These are phyloP conservation scores for Ceyx erithaca DNA, from an alignment of 2,797 vertebrate genomes.

Conservation along the genomic window DNA sequence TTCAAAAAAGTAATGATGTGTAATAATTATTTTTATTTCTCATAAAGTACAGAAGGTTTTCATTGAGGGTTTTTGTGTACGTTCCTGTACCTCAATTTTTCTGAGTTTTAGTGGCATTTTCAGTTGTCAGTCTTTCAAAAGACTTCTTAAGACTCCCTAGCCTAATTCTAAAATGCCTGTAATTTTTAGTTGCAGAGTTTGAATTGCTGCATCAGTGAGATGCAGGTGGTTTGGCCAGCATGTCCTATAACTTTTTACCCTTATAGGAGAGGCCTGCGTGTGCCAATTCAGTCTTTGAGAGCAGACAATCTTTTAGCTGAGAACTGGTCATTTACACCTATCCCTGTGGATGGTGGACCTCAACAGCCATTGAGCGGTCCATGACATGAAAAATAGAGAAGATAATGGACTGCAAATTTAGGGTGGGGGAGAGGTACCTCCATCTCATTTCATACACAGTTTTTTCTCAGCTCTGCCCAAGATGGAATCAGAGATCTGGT, in stretches of 20 bases:
- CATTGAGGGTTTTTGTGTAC: neutral
- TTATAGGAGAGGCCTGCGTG: neutral
- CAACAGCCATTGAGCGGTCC: neutral
- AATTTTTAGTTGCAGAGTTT: neutral
- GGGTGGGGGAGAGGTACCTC: neutral
- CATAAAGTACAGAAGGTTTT: neutral
- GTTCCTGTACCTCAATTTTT: neutral
- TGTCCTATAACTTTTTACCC: neutral
- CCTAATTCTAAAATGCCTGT: neutral
- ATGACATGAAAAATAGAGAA: neutral
- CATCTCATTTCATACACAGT: neutral
- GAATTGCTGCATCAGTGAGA: neutral
- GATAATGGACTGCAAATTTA: neutral
- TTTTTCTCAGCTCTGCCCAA: neutral
- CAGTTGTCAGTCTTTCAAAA: neutral
- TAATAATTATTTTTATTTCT: neutral
- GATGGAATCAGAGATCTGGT: neutral
- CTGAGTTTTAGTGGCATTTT: neutral
- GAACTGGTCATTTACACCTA: neutral
- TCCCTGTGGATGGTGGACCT: neutral
- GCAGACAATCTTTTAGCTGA: neutral
- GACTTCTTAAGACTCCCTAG: neutral
- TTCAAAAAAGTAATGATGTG: neutral
- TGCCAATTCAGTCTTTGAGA: neutral
- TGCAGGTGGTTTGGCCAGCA: neutral